A percentile compares a stretch with the other conserved stretches of the same genome.
Conservation (phyloP, 2,113 vertebrate genomes). For the Abramis brama region DNA sequence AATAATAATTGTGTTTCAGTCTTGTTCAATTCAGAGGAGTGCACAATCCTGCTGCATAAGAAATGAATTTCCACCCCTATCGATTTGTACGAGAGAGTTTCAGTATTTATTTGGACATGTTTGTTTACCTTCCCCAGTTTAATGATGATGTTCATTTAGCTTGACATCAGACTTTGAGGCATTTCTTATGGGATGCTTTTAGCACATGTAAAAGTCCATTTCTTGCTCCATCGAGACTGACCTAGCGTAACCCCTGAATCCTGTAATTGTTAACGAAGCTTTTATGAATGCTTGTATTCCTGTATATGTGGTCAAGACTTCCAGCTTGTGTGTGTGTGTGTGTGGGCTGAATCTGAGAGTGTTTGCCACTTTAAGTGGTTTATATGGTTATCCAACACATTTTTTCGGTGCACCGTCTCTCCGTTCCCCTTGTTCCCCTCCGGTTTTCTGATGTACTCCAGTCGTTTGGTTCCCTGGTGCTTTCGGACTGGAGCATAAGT, state of each 20-base stretch:
- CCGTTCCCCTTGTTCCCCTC: not conserved
- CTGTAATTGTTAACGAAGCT: conserved; percentile 9
- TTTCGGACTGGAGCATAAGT: conserved; percentile 62
- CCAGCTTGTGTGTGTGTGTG: conserved; percentile 27
- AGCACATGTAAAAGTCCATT: not conserved
- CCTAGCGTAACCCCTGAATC: not conserved
- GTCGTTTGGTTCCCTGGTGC: conserved; percentile 50
- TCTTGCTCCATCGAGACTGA: not conserved
- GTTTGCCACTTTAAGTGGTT: conserved; percentile 29
- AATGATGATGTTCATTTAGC: not conserved
- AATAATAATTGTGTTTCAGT: too few relatives aligned
- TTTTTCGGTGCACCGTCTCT: not conserved
- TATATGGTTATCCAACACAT: conserved; percentile 19
- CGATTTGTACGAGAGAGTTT: not conserved
- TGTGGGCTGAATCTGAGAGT: conserved; percentile 29
- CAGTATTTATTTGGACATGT: not conserved
- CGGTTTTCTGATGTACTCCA: conserved; percentile 33
- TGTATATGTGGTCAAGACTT: not conserved
- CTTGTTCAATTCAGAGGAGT: too few relatives aligned
- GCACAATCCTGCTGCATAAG: not conserved
- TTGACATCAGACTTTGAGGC: not conserved
- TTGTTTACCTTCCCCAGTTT: not conserved
- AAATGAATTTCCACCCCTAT: not conserved
- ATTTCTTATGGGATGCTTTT: conserved; percentile 17
- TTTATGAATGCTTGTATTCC: not conserved